These are phyloP conservation scores for Homalodisca vitripennis DNA, from an alignment of 1,140 invertebrate species.

Conservation along the genomic window DNA sequence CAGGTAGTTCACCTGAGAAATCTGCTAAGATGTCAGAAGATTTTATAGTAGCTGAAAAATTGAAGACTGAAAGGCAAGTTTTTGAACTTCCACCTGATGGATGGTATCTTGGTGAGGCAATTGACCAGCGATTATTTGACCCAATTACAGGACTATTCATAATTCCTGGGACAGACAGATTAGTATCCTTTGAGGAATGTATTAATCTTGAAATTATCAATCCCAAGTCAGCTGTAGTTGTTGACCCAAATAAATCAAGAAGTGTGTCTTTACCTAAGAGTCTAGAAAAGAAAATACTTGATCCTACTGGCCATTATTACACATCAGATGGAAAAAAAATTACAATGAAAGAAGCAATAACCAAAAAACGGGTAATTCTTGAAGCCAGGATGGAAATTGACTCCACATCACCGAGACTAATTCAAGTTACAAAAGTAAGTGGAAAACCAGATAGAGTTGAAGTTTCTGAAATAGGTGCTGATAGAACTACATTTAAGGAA, in stretches of 20 bases:
- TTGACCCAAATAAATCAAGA: conserved; percentile 69
- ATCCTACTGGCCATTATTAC: conserved; percentile 72
- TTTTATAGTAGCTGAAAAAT: conserved; percentile 44
- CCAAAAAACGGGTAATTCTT: conserved; percentile 62
- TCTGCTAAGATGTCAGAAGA: conserved; percentile 34
- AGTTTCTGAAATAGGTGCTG: conserved; percentile 46
- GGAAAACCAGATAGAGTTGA: conserved; percentile 67
- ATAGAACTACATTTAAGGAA: conserved; percentile 49
- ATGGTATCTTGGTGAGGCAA: conserved; percentile 76
- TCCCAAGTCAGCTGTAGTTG: conserved; percentile 71
- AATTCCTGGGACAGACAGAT: conserved; percentile 81
- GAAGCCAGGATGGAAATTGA: conserved; percentile 54
- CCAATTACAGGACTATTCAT: conserved; percentile 78
- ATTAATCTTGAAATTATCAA: conserved; percentile 82
- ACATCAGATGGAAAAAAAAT: conserved; percentile 52
- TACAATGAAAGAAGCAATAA: conserved; percentile 79
- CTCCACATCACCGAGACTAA: conserved; percentile 53
- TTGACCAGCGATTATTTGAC: conserved; percentile 75
- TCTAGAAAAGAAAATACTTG: conserved; percentile 74
- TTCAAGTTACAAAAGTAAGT: conserved; percentile 60
- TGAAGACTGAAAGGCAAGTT: conserved; percentile 52
- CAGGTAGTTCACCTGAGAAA: conserved; percentile 24
- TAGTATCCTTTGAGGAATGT: conserved; percentile 86
- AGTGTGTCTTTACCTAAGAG: conserved; percentile 71
- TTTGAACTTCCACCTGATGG: conserved; percentile 78